A percentile compares a stretch with the other conserved stretches of the same genome.
Evolutionary conservation across 2,797 vertebrate species (phyloP).

Genomic region (Tympanoctomys barrerae): DNA sequence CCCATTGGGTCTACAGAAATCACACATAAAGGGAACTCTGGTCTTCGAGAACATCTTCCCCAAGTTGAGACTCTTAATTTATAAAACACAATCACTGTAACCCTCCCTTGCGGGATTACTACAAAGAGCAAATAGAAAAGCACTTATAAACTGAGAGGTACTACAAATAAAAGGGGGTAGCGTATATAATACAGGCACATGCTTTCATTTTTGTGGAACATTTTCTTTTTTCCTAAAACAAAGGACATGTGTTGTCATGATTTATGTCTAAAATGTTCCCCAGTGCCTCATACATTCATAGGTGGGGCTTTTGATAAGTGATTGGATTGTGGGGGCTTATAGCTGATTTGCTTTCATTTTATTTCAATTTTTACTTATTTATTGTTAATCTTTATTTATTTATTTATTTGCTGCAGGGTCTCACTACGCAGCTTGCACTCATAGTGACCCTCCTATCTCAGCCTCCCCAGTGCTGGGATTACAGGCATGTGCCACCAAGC

Average conservation of each 20-base stretch:
- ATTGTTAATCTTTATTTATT: too few relatives aligned
- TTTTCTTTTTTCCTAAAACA: conserved; percentile 3
- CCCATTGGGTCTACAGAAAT: background rate
- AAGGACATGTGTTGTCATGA: background rate
- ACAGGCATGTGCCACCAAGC: too few relatives aligned
- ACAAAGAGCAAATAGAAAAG: background rate
- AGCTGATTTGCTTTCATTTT: background rate
- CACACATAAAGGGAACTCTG: background rate
- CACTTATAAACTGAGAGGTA: background rate
- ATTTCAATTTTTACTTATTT: too few relatives aligned
- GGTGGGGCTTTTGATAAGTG: background rate
- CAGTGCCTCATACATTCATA: background rate
- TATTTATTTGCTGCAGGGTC: too few relatives aligned
- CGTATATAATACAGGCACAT: background rate
- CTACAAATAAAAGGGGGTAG: background rate
- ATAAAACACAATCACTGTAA: background rate
- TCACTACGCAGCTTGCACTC: too few relatives aligned
- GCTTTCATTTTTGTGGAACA: background rate
- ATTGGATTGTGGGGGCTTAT: background rate
- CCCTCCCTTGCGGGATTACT: background rate
- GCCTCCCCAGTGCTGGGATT: too few relatives aligned
- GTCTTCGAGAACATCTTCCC: background rate
- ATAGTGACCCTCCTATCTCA: too few relatives aligned
- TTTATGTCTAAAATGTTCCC: background rate
- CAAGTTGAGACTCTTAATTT: background rate